These are phyloP conservation scores for Xestia xanthographa DNA, from an alignment of 2,888 invertebrate species.

Conservation along the genomic window DNA sequence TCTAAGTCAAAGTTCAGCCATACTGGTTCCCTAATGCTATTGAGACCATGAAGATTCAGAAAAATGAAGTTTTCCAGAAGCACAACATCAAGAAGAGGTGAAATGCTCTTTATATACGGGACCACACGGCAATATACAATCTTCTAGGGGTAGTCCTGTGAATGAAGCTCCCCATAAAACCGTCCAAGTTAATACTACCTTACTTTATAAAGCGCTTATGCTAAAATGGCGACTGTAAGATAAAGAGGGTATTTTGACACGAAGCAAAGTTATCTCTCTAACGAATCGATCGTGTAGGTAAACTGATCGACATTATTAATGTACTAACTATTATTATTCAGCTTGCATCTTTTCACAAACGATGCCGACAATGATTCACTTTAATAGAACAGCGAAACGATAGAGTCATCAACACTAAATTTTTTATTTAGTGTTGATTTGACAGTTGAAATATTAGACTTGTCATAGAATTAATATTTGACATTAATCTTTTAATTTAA, in stretches of 20 bases:
- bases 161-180: slow-evolving; percentile 5
- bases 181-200: slow-evolving; percentile 18
- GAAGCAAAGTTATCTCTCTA: slow-evolving; percentile 63
- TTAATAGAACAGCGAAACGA: slow-evolving; percentile 65
- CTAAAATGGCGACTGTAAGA: slow-evolving; percentile 20
- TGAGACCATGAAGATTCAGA: neutral
- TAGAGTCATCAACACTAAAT: slow-evolving; percentile 61
- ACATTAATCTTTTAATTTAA: slow-evolving; percentile 58
- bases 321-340: slow-evolving; percentile 82
- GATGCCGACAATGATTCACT: slow-evolving; percentile 83
- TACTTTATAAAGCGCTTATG: slow-evolving; percentile 6
- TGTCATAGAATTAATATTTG: slow-evolving; percentile 57
- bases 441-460: slow-evolving; percentile 48
- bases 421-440: slow-evolving; percentile 38
- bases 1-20: neutral
- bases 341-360: slow-evolving; percentile 83
- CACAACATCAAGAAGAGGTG: neutral
- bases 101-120: neutral
- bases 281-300: slow-evolving; percentile 75
- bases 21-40: too few species aligned
- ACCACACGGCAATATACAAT: slow-evolving; percentile 6
- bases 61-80: neutral
- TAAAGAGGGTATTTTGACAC: slow-evolving; percentile 33
- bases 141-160: neutral
- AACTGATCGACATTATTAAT: slow-evolving; percentile 75